Conservation (phyloP, 2,888 invertebrate genomes). For the Ptilodon capucinus region DNA sequence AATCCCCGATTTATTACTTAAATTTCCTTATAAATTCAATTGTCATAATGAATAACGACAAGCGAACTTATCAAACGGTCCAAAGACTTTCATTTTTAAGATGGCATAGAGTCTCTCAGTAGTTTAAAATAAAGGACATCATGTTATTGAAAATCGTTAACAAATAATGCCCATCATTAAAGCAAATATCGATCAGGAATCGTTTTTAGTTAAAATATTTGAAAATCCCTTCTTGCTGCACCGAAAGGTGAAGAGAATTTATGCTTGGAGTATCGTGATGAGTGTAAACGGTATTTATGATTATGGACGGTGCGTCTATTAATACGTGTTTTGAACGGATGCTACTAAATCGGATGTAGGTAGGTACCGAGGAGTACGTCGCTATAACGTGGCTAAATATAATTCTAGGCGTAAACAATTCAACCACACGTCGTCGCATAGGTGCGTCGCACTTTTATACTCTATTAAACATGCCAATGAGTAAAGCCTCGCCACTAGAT, state of each 20-base stretch:
- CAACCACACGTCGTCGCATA: conserved; percentile 1
- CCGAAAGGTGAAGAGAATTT: too few relatives aligned
- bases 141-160: too few relatives aligned
- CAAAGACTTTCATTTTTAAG: not conserved
- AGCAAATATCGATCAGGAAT: too few relatives aligned
- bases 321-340: conserved; percentile 8
- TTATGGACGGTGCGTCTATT: conserved; percentile 5
- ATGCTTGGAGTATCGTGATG: too few relatives aligned
- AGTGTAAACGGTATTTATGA: too few relatives aligned
- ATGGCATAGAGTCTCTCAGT: too few relatives aligned
- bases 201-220: too few relatives aligned
- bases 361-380: conserved; percentile 8
- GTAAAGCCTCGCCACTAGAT: not conserved
- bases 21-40: conserved; percentile 39
- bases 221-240: too few relatives aligned
- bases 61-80: not conserved
- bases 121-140: too few relatives aligned
- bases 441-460: not conserved
- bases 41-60: not conserved
- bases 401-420: conserved; percentile 9
- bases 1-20: conserved; percentile 50
- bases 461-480: not conserved
- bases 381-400: conserved; percentile 5
- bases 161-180: too few relatives aligned
- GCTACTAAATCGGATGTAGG: conserved; percentile 7